A percentile compares a stretch with the other conserved stretches of the same genome.
phyloP scores from a whole-genome alignment of 2,888 invertebrate genomes.

The Venusia cambrica region DNA sequence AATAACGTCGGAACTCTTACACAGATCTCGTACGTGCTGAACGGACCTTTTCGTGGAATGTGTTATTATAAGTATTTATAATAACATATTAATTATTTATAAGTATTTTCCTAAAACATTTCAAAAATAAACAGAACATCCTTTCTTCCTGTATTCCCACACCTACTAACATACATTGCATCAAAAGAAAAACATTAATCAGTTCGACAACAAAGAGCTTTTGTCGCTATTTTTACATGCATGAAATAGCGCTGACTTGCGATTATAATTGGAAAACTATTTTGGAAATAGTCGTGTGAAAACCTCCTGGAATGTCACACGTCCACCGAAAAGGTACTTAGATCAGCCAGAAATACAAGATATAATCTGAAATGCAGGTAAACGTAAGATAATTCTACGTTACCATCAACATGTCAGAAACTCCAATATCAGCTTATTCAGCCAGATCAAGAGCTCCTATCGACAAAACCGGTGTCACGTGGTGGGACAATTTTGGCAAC shows the following conservation, averaged over 20 bases:
- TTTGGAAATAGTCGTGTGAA: conserved; percentile 33
- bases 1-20: conserved; percentile 14
- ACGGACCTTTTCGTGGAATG: conserved; percentile 13
- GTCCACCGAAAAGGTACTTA: no score
- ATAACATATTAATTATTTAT: no score
- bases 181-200: conserved; percentile 35
- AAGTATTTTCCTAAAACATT: no score
- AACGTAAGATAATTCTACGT: no score
- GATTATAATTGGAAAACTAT: conserved; percentile 27
- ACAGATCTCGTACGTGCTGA: conserved; percentile 5
- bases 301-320: conserved; percentile 25
- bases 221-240: conserved; percentile 24
- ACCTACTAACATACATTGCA: conserved; percentile 48
- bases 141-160: conserved; percentile 9
- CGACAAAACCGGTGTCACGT: conserved; percentile 45
- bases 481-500: conserved; percentile 58
- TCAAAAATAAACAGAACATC: no score
- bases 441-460: conserved; percentile 68
- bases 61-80: no score
- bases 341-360: no score
- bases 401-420: conserved; percentile 46
- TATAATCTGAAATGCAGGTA: no score
- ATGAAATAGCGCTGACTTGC: conserved; percentile 42
- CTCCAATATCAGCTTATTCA: conserved; percentile 41
- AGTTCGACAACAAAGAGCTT: conserved; percentile 33